Conservation (phyloP, 2,797 vertebrate genomes). For the Sebastes matsubarae region DNA sequence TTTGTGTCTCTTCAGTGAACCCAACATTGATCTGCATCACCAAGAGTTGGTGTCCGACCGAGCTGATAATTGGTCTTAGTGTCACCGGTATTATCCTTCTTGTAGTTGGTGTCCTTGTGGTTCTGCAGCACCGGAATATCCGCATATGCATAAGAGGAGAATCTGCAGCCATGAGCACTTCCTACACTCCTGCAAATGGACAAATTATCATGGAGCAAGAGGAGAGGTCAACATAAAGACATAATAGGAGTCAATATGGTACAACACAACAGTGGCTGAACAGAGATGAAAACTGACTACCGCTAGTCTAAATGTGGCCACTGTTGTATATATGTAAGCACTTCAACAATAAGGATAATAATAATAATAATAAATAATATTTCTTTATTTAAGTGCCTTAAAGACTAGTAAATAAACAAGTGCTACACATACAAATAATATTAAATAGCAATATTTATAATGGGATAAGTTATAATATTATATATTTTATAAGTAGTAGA, state of each 20-base stretch:
- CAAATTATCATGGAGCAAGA: accelerated
- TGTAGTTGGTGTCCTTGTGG: accelerated
- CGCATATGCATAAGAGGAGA: accelerated
- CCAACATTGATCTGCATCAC: not conserved
- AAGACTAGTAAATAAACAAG: not conserved
- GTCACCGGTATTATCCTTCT: accelerated
- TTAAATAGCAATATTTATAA: not conserved
- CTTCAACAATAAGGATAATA: not conserved
- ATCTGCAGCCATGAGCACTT: accelerated
- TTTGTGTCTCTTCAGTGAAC: conserved; percentile 3
- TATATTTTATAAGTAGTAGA: not conserved
- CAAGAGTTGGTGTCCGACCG: accelerated
- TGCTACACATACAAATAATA: not conserved
- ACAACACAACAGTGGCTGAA: not conserved
- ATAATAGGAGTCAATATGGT: not conserved
- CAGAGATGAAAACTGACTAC: not conserved
- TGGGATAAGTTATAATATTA: not conserved
- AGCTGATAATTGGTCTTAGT: accelerated
- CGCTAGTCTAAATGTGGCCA: not conserved
- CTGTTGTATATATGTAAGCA: not conserved
- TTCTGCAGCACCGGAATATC: accelerated
- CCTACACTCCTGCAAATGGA: not conserved
- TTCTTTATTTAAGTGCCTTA: not conserved
- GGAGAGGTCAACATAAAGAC: not conserved
- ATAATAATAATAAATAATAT: not conserved